Base-by-base conservation (phyloP, 92 coral and sea anemone species). In the Montipora capitata region DNA sequence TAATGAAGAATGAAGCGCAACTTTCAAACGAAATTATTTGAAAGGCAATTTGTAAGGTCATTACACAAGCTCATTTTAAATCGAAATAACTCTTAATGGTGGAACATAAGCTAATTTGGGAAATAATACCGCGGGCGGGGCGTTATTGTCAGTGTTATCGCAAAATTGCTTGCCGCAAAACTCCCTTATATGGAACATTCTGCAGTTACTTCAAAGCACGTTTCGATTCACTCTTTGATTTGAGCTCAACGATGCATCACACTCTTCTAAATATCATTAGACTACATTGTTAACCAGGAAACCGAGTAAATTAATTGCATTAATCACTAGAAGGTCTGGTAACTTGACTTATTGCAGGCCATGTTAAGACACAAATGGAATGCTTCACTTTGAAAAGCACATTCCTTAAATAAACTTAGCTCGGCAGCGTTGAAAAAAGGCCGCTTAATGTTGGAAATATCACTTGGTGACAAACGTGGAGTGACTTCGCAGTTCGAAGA, bases 81-180 rank as follows among this genome's bases (percentile, higher is more conserved):
- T 44, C 77, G 75, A 76, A 86, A 85, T 27, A 83, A 94, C 61
- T 85, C 74, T 85, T 93, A 89, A 82, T 90, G 76, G 89, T 59
- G 85, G 44, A 81, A 90, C 85, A 85, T 90, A 71, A 90, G 73
- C 91, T 86, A 85, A 93, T 93, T 93, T 82, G 40, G 7, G 48
- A 48, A 9, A 93, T 91, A 93, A 93, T 89, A 77, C 79, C 40
- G 42, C 45, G 87, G 94, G 94, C 94, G 96, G 96, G 78, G 35
- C 20, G 57, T 13, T 14, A 92, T 85, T 92, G 94, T 90, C 69
- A 69, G 39, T 74, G 70, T 48, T 49, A 63, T 56, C 61, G 67
- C 57, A 80, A 79, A 84, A 92, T 78, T 74, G 93, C 79, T 85
- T 76, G 93, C 96, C 93, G 93, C 91, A 27, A 27, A 72, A 72